Evolutionary conservation across 2,888 invertebrate genomes (phyloP), one percentile per base, ranked within the genome.

Genomic region (Campaea margaritaria): DNA sequence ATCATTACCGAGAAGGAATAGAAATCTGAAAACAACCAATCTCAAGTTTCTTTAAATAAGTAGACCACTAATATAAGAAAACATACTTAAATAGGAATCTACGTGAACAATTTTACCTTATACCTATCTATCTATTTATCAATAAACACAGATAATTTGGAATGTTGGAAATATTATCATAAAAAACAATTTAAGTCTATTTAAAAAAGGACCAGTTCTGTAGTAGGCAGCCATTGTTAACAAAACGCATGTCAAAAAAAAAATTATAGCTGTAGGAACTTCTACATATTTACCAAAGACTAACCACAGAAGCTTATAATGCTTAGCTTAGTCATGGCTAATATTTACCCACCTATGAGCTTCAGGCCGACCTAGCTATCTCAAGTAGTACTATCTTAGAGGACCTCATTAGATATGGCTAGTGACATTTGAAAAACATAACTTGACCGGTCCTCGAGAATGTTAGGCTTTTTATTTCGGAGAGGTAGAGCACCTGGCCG

Each of bases 331-430:
- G 46, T 46, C 12, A 16, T 44, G n/a, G 36, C 65, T 62, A 78
- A 76, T 78, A 76, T 79, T 78, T 70, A 69, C 63, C 39, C 15
- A 59, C 31, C 64, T 70, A 55, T 64, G 64, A 64, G 69, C 62
- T 61, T 42, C 51, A 54, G 62, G 64, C 69, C 69, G 70, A 62
- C 65, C 69, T 73, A 72, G 72, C 76, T 69, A 67, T 72, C 68
- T 73, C 67, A 68, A 76, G 69, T 31, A 58, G 46, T 8, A n/a
- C 42, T 51, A 44, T n/a, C n/a, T 44, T 57, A 15, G 27, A 58
- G 51, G 47, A 51, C 36, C 69, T 74, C 75, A 74, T 81, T 79
- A 79, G 78, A 52, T 60, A 72, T 51, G 75, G 70, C 64, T 72
- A 60, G 64, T 58, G 49, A 52, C 41, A 49, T 59, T 48, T 47